A percentile compares a stretch with the other conserved stretches of the same genome.
Evolutionary conservation across 2,113 vertebrate genomes (phyloP).

Genomic region (Solenodon paradoxus): DNA sequence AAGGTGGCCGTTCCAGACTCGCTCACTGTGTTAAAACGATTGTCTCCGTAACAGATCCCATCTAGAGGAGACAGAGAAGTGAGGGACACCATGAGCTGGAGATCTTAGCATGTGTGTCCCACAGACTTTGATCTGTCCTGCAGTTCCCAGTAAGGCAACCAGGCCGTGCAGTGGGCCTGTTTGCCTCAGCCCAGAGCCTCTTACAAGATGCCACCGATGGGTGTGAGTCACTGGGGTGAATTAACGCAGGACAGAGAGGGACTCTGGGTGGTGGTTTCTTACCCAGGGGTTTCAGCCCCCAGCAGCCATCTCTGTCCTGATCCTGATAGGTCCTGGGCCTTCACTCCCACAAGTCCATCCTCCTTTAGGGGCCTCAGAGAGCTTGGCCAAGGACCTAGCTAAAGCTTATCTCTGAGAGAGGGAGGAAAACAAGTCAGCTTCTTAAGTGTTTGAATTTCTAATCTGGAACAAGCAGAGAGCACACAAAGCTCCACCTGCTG

Average conservation of each 20-base stretch:
- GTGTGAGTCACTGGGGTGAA: fast-evolving
- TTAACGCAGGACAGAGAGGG: fast-evolving
- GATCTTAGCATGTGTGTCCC: neutral
- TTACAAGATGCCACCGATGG: neutral
- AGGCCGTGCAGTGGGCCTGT: neutral
- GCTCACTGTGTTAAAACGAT: conserved; percentile 76
- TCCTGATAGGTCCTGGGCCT: neutral
- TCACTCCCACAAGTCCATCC: neutral
- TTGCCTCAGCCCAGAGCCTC: neutral
- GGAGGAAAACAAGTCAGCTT: neutral
- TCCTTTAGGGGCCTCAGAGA: neutral
- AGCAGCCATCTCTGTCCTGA: neutral
- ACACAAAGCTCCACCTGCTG: neutral
- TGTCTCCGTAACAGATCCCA: conserved; percentile 81
- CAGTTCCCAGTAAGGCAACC: neutral
- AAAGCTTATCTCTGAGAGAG: conserved; percentile 16
- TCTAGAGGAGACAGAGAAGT: conserved; percentile 53
- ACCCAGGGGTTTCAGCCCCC: neutral
- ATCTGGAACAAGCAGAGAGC: conserved; percentile 32
- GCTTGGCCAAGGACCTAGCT: neutral
- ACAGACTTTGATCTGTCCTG: neutral
- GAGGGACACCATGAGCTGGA: neutral
- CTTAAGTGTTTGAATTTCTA: conserved; percentile 55
- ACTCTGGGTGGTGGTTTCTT: neutral
- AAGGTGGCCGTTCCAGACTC: conserved; percentile 86